Conservation (phyloP, 2,888 invertebrate genomes). For the Watsonalla binaria region DNA sequence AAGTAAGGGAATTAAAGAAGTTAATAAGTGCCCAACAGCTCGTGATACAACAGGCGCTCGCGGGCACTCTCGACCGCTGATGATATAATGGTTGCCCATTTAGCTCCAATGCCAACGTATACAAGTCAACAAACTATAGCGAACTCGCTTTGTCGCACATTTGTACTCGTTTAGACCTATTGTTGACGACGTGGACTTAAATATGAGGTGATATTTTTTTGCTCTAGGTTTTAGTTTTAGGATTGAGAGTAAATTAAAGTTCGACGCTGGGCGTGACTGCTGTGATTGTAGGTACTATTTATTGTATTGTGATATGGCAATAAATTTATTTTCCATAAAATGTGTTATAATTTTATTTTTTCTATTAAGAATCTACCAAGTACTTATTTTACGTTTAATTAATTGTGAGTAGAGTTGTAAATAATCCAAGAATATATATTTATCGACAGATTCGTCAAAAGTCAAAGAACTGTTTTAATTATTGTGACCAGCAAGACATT, state of each 20-base stretch:
- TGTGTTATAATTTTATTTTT: slow-evolving; percentile 5
- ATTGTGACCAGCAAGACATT: no score
- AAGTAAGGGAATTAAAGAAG: slow-evolving; percentile 83
- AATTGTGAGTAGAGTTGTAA: no score
- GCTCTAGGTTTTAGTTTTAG: slow-evolving; percentile 18
- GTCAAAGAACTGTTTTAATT: no score
- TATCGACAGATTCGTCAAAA: no score
- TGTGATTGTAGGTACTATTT: slow-evolving; percentile 46
- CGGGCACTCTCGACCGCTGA: slow-evolving; percentile 69
- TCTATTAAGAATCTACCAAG: background rate
- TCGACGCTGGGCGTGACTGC: slow-evolving; percentile 37
- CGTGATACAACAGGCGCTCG: slow-evolving; percentile 70
- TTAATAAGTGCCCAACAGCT: slow-evolving; percentile 72
- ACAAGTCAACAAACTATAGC: slow-evolving; percentile 72
- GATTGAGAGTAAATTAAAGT: slow-evolving; percentile 12
- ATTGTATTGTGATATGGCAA: slow-evolving; percentile 39
- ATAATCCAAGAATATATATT: no score
- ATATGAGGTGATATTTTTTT: slow-evolving; percentile 55
- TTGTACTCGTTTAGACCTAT: slow-evolving; percentile 44
- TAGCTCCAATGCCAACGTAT: slow-evolving; percentile 73
- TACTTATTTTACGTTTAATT: no score
- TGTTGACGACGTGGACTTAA: slow-evolving; percentile 56
- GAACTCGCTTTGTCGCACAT: slow-evolving; percentile 46
- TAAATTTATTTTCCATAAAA: slow-evolving; percentile 30
- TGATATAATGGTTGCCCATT: slow-evolving; percentile 67